These are phyloP conservation scores for Pheucticus melanocephalus DNA, from an alignment of 2,113 vertebrate species.

Conservation along the genomic window DNA sequence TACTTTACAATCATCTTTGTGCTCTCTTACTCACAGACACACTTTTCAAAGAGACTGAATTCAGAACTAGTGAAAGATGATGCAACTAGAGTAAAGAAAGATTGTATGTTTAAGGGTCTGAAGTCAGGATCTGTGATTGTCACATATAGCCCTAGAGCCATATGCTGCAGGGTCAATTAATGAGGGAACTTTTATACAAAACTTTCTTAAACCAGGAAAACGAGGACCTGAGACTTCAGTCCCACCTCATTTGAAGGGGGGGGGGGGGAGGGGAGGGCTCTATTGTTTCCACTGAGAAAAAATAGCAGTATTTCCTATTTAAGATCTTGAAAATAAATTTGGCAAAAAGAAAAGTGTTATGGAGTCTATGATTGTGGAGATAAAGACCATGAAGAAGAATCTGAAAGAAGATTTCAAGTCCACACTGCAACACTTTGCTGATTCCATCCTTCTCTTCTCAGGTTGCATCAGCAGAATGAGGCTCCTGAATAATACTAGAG, in stretches of 20 bases:
- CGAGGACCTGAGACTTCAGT: background rate
- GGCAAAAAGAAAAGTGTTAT: background rate
- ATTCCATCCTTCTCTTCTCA: background rate
- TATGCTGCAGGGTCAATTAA: background rate
- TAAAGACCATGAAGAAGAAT: background rate
- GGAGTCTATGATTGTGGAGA: background rate
- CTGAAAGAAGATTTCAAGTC: background rate
- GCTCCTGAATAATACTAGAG: background rate
- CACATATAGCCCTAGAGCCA: background rate
- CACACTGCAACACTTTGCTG: background rate
- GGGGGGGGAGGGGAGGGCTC: accelerated
- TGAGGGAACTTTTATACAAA: background rate
- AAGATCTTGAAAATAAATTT: background rate
- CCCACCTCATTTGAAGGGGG: background rate
- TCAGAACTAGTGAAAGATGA: background rate
- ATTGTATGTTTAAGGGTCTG: background rate
- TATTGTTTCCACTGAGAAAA: background rate
- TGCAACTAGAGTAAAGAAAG: background rate
- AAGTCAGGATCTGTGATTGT: background rate
- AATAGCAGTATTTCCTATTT: background rate
- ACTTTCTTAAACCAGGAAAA: background rate
- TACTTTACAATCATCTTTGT: background rate
- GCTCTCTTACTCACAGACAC: background rate
- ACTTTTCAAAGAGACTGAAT: background rate
- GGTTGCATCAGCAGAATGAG: background rate